phyloP scores from a whole-genome alignment of 2,888 invertebrate genomes.

The Drosophila ezoana region DNA sequence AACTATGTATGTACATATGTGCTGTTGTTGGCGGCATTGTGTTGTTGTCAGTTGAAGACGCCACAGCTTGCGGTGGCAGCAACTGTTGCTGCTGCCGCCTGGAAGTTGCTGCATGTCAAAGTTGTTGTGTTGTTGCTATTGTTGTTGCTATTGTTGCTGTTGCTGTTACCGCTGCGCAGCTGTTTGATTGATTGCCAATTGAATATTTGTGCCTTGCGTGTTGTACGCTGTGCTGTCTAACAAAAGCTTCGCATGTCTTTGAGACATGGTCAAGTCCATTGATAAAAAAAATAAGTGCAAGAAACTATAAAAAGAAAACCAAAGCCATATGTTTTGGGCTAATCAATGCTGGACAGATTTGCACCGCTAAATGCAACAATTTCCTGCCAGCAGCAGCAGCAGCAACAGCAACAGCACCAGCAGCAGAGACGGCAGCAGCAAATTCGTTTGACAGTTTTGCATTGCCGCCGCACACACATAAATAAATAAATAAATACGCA shows the following conservation, averaged over 20 bases:
- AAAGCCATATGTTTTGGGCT: conserved; percentile 58
- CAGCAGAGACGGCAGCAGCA: conserved; percentile 35
- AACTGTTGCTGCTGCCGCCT: conserved; percentile 68
- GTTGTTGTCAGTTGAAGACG: conserved; percentile 79
- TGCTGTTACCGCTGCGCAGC: conserved; percentile 66
- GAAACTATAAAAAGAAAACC: conserved; percentile 15
- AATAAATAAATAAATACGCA: conserved; percentile 76
- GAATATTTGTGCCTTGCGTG: conserved; percentile 68
- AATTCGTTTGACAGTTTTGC: conserved; percentile 69
- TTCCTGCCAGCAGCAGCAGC: conserved; percentile 59
- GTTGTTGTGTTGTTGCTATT: conserved; percentile 62
- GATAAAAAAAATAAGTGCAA: conserved; percentile 36
- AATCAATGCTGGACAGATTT: conserved; percentile 64
- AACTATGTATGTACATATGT: conserved; percentile 48
- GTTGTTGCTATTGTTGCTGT: conserved; percentile 47
- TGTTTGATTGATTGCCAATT: conserved; percentile 83
- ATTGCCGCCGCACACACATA: conserved; percentile 49
- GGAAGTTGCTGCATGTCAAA: conserved; percentile 75
- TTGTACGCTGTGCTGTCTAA: conserved; percentile 59
- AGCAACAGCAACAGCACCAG: conserved; percentile 10
- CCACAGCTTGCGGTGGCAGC: conserved; percentile 74
- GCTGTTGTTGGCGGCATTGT: conserved; percentile 68
- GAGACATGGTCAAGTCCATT: conserved; percentile 57
- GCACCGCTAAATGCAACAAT: conserved; percentile 69
- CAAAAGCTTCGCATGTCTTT: conserved; percentile 63